Conservation (phyloP, 2,888 invertebrate genomes). For the Ypsolopha scabrella region DNA sequence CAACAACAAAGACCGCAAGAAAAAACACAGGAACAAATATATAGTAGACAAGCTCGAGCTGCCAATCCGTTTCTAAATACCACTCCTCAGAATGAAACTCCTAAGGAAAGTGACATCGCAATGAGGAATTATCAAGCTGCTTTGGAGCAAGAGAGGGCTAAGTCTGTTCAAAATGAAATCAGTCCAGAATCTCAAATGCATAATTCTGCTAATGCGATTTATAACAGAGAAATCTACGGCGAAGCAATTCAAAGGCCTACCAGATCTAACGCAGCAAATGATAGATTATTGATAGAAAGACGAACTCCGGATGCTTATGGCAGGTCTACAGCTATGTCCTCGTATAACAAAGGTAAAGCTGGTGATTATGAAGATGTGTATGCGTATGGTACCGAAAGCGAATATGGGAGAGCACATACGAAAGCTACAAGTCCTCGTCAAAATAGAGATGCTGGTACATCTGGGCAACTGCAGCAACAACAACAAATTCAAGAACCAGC, state of each 20-base stretch:
- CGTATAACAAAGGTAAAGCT: slow-evolving; percentile 47
- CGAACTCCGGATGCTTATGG: slow-evolving; percentile 88
- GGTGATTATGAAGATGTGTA: slow-evolving; percentile 86
- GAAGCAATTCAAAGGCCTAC: slow-evolving; percentile 35
- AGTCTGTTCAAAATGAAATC: slow-evolving; percentile 26
- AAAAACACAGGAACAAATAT: slow-evolving; percentile 36
- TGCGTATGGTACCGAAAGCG: slow-evolving; percentile 43
- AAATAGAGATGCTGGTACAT: slow-evolving; percentile 19
- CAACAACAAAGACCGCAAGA: slow-evolving; percentile 29
- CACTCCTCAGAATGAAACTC: slow-evolving; percentile 25
- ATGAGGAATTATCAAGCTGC: slow-evolving; percentile 18
- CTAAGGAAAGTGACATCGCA: slow-evolving; percentile 25
- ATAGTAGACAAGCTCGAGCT: slow-evolving; percentile 41
- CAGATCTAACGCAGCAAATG: slow-evolving; percentile 35
- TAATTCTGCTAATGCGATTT: slow-evolving; percentile 26
- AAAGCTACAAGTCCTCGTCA: slow-evolving; percentile 71
- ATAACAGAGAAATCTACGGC: slow-evolving; percentile 47
- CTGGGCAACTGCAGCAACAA: neutral
- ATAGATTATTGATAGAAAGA: slow-evolving; percentile 70
- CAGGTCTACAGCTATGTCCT: slow-evolving; percentile 66
- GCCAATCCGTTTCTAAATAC: slow-evolving; percentile 47
- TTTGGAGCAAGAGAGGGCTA: slow-evolving; percentile 23
- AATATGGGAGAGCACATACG: slow-evolving; percentile 64
- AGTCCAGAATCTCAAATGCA: slow-evolving; percentile 28
- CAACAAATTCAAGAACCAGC: slow-evolving; percentile 1